Conservation (phyloP, 2,113 vertebrate species). For the Sterrhoptilus dennistouni region DNA sequence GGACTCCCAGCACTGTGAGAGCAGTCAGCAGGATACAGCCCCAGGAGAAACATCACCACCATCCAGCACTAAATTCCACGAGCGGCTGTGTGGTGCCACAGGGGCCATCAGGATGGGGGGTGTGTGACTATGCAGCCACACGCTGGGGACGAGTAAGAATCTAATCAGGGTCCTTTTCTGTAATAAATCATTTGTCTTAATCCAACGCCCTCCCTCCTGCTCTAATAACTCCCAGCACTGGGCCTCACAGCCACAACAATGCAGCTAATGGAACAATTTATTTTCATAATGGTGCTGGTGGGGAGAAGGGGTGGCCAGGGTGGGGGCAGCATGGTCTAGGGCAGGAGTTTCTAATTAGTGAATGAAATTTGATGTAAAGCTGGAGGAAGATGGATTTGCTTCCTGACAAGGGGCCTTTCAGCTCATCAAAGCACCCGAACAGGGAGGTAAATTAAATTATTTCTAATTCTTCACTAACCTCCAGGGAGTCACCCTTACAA, state of each 20-base stretch:
- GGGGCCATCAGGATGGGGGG: accelerated
- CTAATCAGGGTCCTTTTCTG: conserved; percentile 62
- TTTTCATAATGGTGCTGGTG: conserved; percentile 70
- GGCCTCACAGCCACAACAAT: conserved; percentile 69
- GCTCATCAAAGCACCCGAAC: conserved; percentile 50
- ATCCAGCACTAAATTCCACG: accelerated
- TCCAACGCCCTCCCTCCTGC: conserved; percentile 56
- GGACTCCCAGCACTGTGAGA: accelerated
- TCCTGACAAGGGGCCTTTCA: conserved; percentile 70
- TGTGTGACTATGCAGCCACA: neutral
- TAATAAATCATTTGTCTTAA: conserved; percentile 67
- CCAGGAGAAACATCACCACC: accelerated
- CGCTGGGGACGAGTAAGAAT: neutral
- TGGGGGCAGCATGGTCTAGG: neutral
- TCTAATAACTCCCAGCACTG: conserved; percentile 50
- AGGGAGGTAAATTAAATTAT: conserved; percentile 71
- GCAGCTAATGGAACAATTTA: conserved; percentile 71
- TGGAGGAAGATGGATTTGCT: conserved; percentile 66
- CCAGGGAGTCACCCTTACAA: conserved; percentile 58
- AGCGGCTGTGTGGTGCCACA: neutral
- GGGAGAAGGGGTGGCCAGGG: conserved; percentile 1
- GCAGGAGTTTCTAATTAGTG: conserved; percentile 74
- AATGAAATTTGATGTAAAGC: conserved; percentile 73
- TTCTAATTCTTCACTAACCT: conserved; percentile 68
- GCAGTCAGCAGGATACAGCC: neutral